phyloP scores from a whole-genome alignment of 1,140 invertebrate species.

The Capitella teleta region DNA sequence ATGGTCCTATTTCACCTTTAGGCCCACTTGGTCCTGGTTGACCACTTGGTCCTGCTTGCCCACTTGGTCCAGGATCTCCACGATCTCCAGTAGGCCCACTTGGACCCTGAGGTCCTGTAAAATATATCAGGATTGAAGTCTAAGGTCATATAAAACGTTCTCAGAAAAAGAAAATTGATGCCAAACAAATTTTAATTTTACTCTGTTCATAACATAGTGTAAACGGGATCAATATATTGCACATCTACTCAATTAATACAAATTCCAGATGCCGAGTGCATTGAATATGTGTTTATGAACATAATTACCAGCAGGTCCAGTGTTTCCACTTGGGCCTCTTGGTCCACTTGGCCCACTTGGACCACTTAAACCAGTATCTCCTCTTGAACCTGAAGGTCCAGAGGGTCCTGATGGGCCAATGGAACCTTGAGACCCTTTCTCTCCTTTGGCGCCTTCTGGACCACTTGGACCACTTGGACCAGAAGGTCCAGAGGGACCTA shows the following conservation, averaged over 20 bases:
- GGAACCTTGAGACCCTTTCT: neutral
- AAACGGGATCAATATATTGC: too few species aligned
- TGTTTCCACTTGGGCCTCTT: neutral
- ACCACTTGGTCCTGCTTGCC: neutral
- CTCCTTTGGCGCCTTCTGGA: neutral
- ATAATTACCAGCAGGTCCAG: neutral
- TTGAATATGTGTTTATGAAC: too few species aligned
- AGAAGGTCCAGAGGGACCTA: neutral
- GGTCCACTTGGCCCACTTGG: neutral
- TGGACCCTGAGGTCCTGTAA: neutral
- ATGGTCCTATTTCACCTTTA: neutral
- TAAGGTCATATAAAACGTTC: too few species aligned
- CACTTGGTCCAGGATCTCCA: neutral
- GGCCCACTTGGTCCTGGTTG: neutral
- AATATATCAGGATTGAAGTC: too few species aligned
- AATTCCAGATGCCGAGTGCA: too few species aligned
- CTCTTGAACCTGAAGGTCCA: conserved; percentile 2
- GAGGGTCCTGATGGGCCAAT: conserved; percentile 3
- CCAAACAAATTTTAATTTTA: too few species aligned
- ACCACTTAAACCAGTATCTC: neutral
- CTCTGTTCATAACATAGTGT: too few species aligned
- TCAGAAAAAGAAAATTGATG: too few species aligned
- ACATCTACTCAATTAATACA: too few species aligned
- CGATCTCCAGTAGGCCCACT: neutral
- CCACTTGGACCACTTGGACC: neutral